A percentile compares a stretch with the other conserved stretches of the same genome.
Evolutionary conservation across 2,113 vertebrate species (phyloP).

Genomic region (Peucedramus taeniatus): DNA sequence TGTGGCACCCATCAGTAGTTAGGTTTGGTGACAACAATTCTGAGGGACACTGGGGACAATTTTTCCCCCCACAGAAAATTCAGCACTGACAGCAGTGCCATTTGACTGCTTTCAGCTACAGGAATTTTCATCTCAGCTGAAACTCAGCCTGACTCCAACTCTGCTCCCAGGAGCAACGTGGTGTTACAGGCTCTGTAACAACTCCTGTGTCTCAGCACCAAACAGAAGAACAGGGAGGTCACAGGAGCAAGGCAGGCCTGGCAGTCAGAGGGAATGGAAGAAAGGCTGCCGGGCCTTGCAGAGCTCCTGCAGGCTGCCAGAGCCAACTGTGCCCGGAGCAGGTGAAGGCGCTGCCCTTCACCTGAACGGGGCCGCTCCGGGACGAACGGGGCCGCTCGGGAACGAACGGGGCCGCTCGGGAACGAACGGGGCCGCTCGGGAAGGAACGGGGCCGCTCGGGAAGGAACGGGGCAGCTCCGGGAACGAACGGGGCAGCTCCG

Average conservation of each 20-base stretch:
- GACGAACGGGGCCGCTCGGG: too few relatives aligned
- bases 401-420: too few relatives aligned
- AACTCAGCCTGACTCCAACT: neutral
- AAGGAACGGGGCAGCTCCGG: neutral
- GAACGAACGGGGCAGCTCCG: too few relatives aligned
- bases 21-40: accelerated
- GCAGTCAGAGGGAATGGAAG: neutral
- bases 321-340: neutral
- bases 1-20: neutral
- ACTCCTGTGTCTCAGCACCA: neutral
- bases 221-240: neutral
- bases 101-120: neutral
- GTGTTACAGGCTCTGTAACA: neutral
- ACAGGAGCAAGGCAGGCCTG: neutral
- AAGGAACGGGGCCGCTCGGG: too few relatives aligned
- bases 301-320: neutral
- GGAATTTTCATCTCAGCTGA: neutral
- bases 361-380: too few relatives aligned
- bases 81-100: neutral
- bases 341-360: neutral
- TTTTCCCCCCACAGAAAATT: neutral
- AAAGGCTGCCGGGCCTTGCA: neutral
- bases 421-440: neutral
- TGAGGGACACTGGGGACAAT: neutral
- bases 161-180: neutral